Percentiles rank a stretch among this genome's conserved stretches.
Conservation (phyloP, 2,113 vertebrate genomes). For the Centropus bengalensis region DNA sequence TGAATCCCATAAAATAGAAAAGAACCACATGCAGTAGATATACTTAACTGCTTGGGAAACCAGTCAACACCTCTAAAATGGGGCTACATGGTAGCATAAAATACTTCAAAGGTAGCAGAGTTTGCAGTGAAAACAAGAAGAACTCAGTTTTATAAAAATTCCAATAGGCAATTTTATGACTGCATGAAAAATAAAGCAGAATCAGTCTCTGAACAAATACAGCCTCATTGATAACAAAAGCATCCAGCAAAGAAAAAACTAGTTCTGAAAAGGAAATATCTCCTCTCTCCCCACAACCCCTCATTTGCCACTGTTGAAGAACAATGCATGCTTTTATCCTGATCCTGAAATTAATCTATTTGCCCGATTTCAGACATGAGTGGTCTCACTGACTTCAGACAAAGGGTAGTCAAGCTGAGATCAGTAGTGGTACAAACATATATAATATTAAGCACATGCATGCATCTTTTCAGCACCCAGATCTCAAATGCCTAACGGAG, state of each 20-base stretch:
- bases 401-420: conserved; percentile 38
- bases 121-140: background rate
- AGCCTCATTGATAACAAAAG: background rate
- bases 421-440: conserved; percentile 42
- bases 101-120: background rate
- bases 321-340: background rate
- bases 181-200: background rate
- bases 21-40: conserved; percentile 24
- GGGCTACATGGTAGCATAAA: background rate
- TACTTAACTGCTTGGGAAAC: conserved; percentile 10
- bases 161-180: background rate
- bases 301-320: background rate
- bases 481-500: background rate
- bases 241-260: background rate
- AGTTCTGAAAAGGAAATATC: background rate
- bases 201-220: background rate
- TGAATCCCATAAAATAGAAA: conserved; percentile 43
- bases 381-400: conserved; percentile 35
- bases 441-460: background rate
- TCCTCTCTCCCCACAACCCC: background rate
- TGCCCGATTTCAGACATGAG: conserved; percentile 1
- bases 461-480: conserved; percentile 21
- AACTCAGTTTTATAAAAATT: background rate
- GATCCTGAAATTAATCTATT: conserved; percentile 21
- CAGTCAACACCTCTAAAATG: conserved; percentile 6